These are phyloP conservation scores for Myiothlypis coronata DNA, from an alignment of 2,797 vertebrate genomes.

Conservation along the genomic window DNA sequence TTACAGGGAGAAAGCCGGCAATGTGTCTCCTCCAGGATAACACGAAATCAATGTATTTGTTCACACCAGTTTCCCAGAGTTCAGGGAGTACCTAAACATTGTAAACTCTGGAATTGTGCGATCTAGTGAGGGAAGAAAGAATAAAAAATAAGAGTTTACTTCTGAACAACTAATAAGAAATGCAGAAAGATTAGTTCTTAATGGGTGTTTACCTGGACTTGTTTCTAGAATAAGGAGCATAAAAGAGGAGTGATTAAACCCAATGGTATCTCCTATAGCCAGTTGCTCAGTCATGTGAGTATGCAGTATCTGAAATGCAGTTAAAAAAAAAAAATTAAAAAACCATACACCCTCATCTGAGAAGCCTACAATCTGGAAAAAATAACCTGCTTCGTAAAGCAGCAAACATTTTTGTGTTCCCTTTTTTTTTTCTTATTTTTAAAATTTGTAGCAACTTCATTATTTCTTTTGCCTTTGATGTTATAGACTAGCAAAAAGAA, in stretches of 20 bases:
- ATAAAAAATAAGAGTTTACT: neutral
- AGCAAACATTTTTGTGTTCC: neutral
- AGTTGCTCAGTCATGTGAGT: neutral
- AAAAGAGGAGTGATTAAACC: neutral
- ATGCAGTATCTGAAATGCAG: neutral
- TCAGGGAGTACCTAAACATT: neutral
- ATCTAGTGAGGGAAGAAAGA: neutral
- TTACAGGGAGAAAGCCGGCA: neutral
- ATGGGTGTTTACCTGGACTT: neutral
- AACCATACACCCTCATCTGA: accelerated
- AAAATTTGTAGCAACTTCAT: neutral
- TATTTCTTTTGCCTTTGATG: neutral
- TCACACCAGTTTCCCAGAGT: neutral
- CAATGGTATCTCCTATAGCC: neutral
- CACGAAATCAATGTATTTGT: constrained; percentile 24
- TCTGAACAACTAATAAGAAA: neutral
- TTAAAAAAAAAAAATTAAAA: neutral
- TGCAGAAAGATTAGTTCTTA: neutral
- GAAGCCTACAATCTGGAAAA: neutral
- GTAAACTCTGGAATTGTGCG: neutral
- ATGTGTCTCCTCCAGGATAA: neutral
- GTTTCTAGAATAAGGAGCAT: neutral
- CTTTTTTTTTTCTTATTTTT: accelerated
- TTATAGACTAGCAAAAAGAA: neutral
- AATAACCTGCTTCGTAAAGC: neutral